Base-by-base conservation (phyloP, 2,888 invertebrate species). In the Macropis europaea region DNA sequence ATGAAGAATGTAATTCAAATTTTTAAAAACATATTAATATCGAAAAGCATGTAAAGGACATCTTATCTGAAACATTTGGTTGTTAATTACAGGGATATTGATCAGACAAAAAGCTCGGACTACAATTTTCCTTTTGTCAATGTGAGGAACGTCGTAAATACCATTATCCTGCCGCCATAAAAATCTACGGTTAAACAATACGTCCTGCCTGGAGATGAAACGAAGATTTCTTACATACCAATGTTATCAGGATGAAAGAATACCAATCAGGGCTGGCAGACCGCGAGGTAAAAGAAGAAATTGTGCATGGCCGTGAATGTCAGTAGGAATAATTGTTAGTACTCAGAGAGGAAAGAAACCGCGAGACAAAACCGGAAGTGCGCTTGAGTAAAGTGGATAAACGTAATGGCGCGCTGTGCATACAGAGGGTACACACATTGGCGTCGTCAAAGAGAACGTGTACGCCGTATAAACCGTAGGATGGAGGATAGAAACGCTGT, bases 321-420 rank as follows among this genome's bases (percentile, higher is more conserved):
- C 52, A 57, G 57, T 48, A 66, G 70, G 73, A 79, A 60, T 72
- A 79, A 82, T 57, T 64, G 63, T 69, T 66, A 69, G 59, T 63
- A 60, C 56, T 53, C 30, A 15, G 40, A 30, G 53, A 19, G 60
- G 48, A 47, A 53, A 59, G 63, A 64, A 66, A 71, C 67, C 62
- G 54, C 66, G 67, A 63, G 61, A 60, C 52, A 54, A 73, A 72
- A 70, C 68, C 73, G 82, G 76, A 77, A 82, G 73, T 73, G 57
- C 53, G 70, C 56, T 63, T 57, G 75, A 68, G 77, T 61, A 69
- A 68, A 81, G 56, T 67, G 76, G 62, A 61, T 47, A 63, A 77
- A 57, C 71, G 63, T 54, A 52, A 66, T 64, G 38, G 60, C 36
- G 70, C 73, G 61, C 56, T 67, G 43, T 43, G 57, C 30, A 59